These are phyloP conservation scores for Panagrolaimus sp. DNA, from an alignment of 1,140 invertebrate genomes.

Conservation along the genomic window DNA sequence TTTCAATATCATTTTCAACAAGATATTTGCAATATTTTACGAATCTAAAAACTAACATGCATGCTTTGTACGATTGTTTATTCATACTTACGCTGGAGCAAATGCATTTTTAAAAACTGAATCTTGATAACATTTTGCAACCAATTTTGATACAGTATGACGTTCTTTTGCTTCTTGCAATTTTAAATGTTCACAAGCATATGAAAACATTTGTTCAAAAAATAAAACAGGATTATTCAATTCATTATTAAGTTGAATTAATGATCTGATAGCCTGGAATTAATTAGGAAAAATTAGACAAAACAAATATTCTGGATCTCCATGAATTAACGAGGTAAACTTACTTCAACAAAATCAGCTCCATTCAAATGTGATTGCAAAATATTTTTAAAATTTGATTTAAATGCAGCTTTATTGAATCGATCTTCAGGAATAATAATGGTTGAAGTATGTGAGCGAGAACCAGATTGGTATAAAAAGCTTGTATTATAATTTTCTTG, in stretches of 20 bases:
- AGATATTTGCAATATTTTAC: not conserved
- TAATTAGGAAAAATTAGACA: not conserved
- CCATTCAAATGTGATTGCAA: not conserved
- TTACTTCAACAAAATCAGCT: not conserved
- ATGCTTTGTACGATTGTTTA: no score
- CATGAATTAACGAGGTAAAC: no score
- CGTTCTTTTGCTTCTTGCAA: not conserved
- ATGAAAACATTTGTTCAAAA: not conserved
- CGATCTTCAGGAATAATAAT: no score
- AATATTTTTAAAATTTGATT: no score
- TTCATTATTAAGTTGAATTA: not conserved
- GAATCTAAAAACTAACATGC: not conserved
- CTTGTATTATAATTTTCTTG: no score
- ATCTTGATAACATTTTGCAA: not conserved
- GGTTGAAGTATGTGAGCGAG: no score
- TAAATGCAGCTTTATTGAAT: no score
- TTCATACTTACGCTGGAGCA: not conserved
- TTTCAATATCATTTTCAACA: not conserved
- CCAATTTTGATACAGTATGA: not conserved
- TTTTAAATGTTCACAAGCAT: not conserved
- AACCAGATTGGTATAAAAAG: no score
- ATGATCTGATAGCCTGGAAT: not conserved
- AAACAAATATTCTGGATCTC: no score
- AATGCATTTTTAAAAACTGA: not conserved
- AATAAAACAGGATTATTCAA: not conserved